Percentiles rank a stretch among this genome's conserved stretches.
phyloP scores from a whole-genome alignment of 2,888 invertebrate genomes.

The Troilus luridus region DNA sequence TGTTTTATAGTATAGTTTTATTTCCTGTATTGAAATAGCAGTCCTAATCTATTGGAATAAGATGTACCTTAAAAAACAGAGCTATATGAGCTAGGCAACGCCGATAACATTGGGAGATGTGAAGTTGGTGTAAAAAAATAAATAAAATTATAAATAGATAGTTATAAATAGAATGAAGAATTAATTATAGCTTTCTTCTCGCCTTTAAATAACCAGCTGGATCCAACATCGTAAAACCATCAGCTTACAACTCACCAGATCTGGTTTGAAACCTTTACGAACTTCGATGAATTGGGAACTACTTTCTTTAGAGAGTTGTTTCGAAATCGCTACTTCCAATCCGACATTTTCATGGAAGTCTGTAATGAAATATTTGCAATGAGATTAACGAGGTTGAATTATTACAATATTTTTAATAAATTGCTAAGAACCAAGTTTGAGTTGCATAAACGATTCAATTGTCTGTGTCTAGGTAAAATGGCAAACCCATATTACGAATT shows the following conservation, averaged over 20 bases:
- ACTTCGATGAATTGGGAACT: neutral
- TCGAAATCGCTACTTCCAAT: neutral
- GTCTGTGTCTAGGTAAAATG: neutral
- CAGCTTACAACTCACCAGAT: neutral
- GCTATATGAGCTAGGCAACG: too few species aligned
- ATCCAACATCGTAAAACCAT: neutral
- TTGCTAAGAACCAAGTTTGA: neutral
- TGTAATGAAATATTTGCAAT: constrained; percentile 1
- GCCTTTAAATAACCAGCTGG: neutral
- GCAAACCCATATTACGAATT: neutral
- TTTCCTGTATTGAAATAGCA: too few species aligned
- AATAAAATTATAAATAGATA: too few species aligned
- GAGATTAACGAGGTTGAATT: neutral
- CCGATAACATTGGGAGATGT: too few species aligned
- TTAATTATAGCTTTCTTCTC: neutral
- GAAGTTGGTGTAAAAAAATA: too few species aligned
- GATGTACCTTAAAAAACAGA: too few species aligned
- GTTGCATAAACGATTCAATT: neutral
- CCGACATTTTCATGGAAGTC: neutral
- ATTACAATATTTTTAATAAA: neutral
- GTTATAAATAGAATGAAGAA: neutral
- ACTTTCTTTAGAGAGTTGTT: constrained; percentile 37
- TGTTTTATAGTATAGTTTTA: too few species aligned
- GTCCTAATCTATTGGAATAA: too few species aligned
- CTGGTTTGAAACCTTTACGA: neutral